Evolutionary conservation across 2,888 invertebrate species (phyloP).

Genomic region (Halictus ligatus): DNA sequence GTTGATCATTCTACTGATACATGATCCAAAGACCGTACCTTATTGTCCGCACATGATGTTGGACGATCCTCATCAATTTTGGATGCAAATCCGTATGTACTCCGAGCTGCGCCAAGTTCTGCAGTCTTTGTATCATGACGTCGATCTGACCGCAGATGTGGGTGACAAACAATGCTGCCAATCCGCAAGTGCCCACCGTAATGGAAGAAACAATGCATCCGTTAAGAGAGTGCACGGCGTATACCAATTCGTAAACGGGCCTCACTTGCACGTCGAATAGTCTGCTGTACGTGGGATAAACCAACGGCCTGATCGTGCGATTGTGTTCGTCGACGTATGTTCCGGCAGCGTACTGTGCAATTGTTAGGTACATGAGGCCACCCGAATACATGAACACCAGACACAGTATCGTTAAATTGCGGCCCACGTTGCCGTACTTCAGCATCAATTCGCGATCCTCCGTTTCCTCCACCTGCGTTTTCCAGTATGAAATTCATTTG

Average conservation of each 20-base stretch:
- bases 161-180: slow-evolving; percentile 64
- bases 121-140: slow-evolving; percentile 44
- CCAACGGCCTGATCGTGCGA: slow-evolving; percentile 64
- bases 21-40: background rate
- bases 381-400: slow-evolving; percentile 61
- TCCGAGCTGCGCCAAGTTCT: background rate
- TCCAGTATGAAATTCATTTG: too few relatives aligned
- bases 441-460: slow-evolving; percentile 68
- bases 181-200: slow-evolving; percentile 62
- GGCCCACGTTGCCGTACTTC: slow-evolving; percentile 68
- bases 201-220: slow-evolving; percentile 70
- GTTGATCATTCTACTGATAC: background rate
- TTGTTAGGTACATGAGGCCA: slow-evolving; percentile 55
- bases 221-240: slow-evolving; percentile 65
- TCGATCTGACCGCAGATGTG: slow-evolving; percentile 71
- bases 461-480: slow-evolving; percentile 44
- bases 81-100: background rate
- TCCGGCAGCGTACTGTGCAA: slow-evolving; percentile 43
- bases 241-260: slow-evolving; percentile 76
- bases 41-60: slow-evolving; percentile 35
- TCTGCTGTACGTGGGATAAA: slow-evolving; percentile 64
- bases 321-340: slow-evolving; percentile 46
- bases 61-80: slow-evolving; percentile 59
- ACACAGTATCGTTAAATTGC: slow-evolving; percentile 63
- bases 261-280: slow-evolving; percentile 67